Conservation (phyloP, 2,888 invertebrate genomes). For the Gisinianus flammeolus region DNA sequence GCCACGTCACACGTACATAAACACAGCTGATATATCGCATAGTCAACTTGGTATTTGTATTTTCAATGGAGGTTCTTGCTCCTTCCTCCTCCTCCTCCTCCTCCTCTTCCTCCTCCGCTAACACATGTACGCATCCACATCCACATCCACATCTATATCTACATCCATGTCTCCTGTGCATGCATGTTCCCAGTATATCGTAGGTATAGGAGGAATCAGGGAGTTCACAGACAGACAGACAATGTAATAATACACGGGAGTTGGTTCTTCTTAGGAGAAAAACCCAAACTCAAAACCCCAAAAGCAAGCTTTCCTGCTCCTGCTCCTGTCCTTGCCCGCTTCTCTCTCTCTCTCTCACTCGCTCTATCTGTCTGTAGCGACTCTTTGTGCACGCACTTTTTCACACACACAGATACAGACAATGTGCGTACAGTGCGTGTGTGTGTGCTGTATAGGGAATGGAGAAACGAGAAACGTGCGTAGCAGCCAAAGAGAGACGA, state of each 20-base stretch:
- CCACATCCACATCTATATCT: neutral
- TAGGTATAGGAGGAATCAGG: neutral
- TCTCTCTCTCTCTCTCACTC: neutral
- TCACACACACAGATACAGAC: neutral
- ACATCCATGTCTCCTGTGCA: neutral
- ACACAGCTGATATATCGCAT: no score
- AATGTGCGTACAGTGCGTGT: neutral
- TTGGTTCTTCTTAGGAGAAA: neutral
- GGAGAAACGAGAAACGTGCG: conserved; percentile 32
- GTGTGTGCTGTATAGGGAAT: neutral
- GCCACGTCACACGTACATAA: no score
- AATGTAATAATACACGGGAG: neutral
- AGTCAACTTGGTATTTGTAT: neutral
- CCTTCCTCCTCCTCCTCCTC: neutral
- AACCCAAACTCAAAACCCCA: neutral
- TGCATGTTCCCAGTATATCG: neutral
- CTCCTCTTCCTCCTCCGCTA: neutral
- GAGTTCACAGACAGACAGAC: conserved; percentile 10
- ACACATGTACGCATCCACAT: no score
- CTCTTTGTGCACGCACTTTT: neutral
- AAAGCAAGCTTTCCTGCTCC: neutral
- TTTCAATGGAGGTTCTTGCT: neutral
- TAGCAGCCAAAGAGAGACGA: conserved; percentile 23
- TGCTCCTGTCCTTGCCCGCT: neutral
- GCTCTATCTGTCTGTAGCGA: neutral